phyloP scores from a whole-genome alignment of 2,888 invertebrate genomes.

The Rotaria socialis region DNA sequence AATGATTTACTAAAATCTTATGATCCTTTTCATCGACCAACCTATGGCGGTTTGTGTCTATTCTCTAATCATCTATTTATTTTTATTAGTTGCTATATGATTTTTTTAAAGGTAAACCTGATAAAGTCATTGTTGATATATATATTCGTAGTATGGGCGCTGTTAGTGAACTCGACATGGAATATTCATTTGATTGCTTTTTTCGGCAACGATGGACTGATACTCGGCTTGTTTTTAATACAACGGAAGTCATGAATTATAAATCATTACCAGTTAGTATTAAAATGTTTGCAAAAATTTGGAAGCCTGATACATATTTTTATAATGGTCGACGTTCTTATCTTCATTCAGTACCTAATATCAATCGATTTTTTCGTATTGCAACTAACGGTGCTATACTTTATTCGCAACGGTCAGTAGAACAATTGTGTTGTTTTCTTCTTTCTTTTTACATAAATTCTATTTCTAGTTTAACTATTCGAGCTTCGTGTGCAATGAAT shows the following conservation, averaged over 20 bases:
- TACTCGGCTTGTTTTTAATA: conserved; percentile 68
- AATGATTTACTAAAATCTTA: conserved; percentile 37
- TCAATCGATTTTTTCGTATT: conserved; percentile 83
- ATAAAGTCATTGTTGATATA: conserved; percentile 41
- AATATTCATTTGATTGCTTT: conserved; percentile 67
- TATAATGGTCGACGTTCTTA: conserved; percentile 66
- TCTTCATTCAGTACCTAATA: conserved; percentile 88
- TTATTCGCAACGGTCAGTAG: conserved; percentile 78
- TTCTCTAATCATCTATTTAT: background rate
- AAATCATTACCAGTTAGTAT: conserved; percentile 70
- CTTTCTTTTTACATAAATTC: background rate
- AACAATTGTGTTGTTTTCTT: background rate
- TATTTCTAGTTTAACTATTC: conserved; percentile 71
- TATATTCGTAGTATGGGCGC: conserved; percentile 45
- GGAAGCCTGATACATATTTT: conserved; percentile 87
- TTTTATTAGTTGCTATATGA: background rate
- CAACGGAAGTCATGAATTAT: conserved; percentile 49
- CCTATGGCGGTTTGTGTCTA: conserved; percentile 22
- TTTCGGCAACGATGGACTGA: conserved; percentile 83
- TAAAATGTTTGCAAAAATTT: conserved; percentile 81
- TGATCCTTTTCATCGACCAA: conserved; percentile 37
- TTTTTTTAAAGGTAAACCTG: background rate
- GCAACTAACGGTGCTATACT: conserved; percentile 83
- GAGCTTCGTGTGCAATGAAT: conserved; percentile 79
- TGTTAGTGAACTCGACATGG: conserved; percentile 42